Evolutionary conservation across 2,888 invertebrate genomes (phyloP).

Genomic region (Orchesella flavescens): DNA sequence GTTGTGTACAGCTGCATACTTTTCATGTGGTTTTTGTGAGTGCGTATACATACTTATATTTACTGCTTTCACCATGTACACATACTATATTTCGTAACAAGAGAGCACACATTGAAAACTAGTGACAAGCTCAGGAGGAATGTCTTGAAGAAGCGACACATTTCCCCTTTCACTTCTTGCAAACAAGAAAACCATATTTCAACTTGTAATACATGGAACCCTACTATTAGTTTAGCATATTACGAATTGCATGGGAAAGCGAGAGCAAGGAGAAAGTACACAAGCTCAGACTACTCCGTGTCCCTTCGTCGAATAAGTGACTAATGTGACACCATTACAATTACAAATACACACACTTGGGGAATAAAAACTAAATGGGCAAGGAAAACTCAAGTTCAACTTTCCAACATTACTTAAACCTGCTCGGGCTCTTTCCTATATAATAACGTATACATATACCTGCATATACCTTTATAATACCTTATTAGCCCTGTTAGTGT

Average conservation of each 20-base stretch:
- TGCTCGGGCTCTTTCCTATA: not conserved
- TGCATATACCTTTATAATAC: not conserved
- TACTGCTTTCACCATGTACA: conserved; percentile 42
- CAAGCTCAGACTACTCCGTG: not conserved
- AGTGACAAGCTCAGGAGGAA: conserved; percentile 63
- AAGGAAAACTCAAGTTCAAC: conserved; percentile 56
- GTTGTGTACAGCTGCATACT: conserved; percentile 37
- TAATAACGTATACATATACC: not conserved
- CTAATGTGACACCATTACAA: conserved; percentile 63
- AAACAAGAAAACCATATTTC: conserved; percentile 51
- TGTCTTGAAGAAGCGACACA: conserved; percentile 63
- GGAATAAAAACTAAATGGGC: conserved; percentile 62
- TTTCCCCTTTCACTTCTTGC: conserved; percentile 57
- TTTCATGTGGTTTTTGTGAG: conserved; percentile 12
- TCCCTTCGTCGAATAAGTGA: conserved; percentile 52
- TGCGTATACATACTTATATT: conserved; percentile 25
- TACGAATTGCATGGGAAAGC: not conserved
- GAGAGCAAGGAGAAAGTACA: not conserved
- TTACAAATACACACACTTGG: conserved; percentile 63
- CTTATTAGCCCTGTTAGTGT: not conserved
- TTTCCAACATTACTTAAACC: conserved; percentile 44
- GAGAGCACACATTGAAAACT: conserved; percentile 23
- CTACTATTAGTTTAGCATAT: not conserved
- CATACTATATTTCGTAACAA: no score
- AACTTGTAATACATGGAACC: conserved; percentile 5